Conservation (phyloP, 1,140 invertebrate species). For the Diachasma alloeum region DNA sequence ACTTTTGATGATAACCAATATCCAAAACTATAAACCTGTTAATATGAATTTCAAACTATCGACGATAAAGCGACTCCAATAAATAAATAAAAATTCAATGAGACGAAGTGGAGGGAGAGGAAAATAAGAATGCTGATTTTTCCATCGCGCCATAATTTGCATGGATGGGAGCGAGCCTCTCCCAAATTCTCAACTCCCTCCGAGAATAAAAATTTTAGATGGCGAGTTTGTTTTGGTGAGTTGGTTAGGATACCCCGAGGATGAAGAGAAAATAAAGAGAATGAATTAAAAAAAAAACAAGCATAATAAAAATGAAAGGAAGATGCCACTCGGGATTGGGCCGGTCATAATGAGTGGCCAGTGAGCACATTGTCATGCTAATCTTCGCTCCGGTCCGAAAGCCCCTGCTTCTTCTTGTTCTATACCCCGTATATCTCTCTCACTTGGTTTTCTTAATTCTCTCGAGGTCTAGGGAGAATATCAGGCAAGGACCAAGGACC, state of each 20-base stretch:
- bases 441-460: slow-evolving; percentile 7
- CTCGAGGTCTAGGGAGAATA: slow-evolving; percentile 42
- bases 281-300: neutral
- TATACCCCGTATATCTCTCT: slow-evolving; percentile 34
- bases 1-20: too few relatives aligned
- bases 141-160: slow-evolving; percentile 5
- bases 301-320: slow-evolving; percentile 12
- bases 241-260: neutral
- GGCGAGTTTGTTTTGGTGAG: slow-evolving; percentile 50
- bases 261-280: neutral
- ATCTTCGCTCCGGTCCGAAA: slow-evolving; percentile 45
- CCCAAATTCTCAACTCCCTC: too few relatives aligned
- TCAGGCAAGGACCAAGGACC: slow-evolving; percentile 44
- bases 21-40: too few relatives aligned
- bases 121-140: slow-evolving; percentile 1
- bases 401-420: slow-evolving; percentile 31
- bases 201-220: slow-evolving; percentile 49
- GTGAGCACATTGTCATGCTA: slow-evolving; percentile 62
- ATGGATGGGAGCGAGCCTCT: slow-evolving; percentile 14
- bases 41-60: too few relatives aligned
- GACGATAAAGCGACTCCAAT: neutral
- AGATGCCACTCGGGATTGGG: slow-evolving; percentile 43
- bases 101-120: neutral
- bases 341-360: slow-evolving; percentile 58
- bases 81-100: slow-evolving; percentile 6